These are phyloP conservation scores for Sarcophaga variegata DNA, from an alignment of 2,888 invertebrate species.

Conservation along the genomic window DNA sequence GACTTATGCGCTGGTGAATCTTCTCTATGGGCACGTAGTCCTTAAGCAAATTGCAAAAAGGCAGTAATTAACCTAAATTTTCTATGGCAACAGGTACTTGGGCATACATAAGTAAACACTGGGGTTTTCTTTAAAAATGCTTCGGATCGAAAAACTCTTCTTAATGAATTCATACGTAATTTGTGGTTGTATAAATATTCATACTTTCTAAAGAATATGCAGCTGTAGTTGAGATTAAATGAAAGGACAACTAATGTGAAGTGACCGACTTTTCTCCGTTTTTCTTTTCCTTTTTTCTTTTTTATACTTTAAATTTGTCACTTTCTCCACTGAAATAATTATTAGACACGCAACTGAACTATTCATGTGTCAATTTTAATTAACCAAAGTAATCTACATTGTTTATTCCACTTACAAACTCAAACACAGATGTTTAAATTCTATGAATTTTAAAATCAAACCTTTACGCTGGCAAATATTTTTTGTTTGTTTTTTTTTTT, in stretches of 20 bases:
- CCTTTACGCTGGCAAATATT: no score
- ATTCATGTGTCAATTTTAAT: slow-evolving; percentile 50
- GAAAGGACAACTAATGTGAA: slow-evolving; percentile 18
- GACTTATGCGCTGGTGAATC: no score
- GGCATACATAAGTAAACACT: not conserved
- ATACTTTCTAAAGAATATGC: not conserved
- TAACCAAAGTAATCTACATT: slow-evolving; percentile 35
- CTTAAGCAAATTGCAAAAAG: no score
- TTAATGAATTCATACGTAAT: not conserved
- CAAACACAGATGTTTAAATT: not conserved
- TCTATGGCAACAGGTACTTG: slow-evolving; percentile 10
- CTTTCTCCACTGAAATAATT: slow-evolving; percentile 28
- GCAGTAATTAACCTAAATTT: no score
- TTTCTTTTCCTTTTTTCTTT: not conserved
- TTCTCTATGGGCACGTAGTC: no score
- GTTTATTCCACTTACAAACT: not conserved
- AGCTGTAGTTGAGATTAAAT: not conserved
- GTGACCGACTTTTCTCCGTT: slow-evolving; percentile 39
- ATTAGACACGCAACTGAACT: slow-evolving; percentile 28
- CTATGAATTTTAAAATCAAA: no score
- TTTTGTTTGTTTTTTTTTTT: slow-evolving; percentile 1
- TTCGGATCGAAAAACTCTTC: not conserved
- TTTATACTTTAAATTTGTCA: slow-evolving; percentile 4
- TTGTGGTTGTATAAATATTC: slow-evolving; percentile 29
- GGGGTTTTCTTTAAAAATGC: not conserved